Evolutionary conservation across 2,888 invertebrate genomes (phyloP).

Genomic region (Rotaria magnacalcarata): DNA sequence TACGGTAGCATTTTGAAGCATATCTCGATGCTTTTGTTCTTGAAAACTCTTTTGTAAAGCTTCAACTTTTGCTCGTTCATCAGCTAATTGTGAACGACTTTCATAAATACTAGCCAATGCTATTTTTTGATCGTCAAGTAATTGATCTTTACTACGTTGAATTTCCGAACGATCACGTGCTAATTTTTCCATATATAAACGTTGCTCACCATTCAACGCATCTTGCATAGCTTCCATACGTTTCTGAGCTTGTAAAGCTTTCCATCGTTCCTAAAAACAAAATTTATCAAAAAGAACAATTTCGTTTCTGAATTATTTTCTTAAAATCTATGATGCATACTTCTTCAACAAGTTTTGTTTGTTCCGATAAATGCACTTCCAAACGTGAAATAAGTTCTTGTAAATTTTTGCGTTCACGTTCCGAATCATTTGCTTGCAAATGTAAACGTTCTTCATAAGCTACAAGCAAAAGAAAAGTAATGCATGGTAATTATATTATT

Average conservation of each 20-base stretch:
- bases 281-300: neutral
- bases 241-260: constrained; percentile 34
- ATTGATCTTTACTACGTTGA: constrained; percentile 29
- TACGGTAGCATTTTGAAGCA: neutral
- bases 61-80: neutral
- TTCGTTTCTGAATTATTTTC: too few relatives aligned
- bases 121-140: neutral
- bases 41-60: neutral
- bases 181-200: constrained; percentile 7
- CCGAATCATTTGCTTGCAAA: neutral
- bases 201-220: constrained; percentile 8
- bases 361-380: constrained; percentile 10
- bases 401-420: constrained; percentile 35
- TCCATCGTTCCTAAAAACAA: constrained; percentile 28
- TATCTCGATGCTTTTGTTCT: constrained; percentile 24
- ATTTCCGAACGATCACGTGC: constrained; percentile 5
- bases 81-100: constrained; percentile 3
- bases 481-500: too few relatives aligned
- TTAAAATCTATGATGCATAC: neutral
- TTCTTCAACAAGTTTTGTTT: constrained; percentile 25
- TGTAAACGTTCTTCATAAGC: constrained; percentile 20
- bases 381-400: constrained; percentile 9
- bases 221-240: constrained; percentile 36
- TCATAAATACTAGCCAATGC: neutral
- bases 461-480: neutral